A percentile compares a stretch with the other conserved stretches of the same genome.
Conservation (phyloP, 2,113 vertebrate species). For the Murina feae region DNA sequence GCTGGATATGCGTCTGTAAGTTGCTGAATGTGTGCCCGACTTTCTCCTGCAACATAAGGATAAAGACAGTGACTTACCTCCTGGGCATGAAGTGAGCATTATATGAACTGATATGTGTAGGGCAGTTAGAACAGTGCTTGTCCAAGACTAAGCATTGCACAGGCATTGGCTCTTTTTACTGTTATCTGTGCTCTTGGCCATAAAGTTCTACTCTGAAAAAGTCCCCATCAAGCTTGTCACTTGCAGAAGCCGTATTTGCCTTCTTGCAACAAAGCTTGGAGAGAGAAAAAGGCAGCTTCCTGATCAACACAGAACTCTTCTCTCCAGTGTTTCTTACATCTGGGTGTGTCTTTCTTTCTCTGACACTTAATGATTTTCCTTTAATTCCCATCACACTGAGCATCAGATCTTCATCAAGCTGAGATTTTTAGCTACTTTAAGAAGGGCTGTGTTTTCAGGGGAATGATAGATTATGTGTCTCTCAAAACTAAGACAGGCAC, state of each 20-base stretch:
- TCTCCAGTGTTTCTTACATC: not conserved
- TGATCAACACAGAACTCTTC: not conserved
- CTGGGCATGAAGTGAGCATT: not conserved
- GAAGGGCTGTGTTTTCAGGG: not conserved
- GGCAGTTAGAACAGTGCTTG: not conserved
- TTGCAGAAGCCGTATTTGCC: not conserved
- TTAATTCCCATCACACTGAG: not conserved
- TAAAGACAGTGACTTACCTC: not conserved
- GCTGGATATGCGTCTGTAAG: not conserved
- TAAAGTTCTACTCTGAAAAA: not conserved
- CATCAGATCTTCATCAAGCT: not conserved
- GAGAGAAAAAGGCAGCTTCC: not conserved
- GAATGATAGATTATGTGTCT: not conserved
- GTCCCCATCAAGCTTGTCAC: not conserved
- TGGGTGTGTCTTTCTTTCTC: not conserved
- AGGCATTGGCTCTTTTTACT: not conserved
- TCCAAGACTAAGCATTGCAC: not conserved
- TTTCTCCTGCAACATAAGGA: not conserved
- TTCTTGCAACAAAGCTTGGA: not conserved
- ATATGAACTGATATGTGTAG: accelerated
- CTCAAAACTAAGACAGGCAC: not conserved
- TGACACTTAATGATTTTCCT: not conserved
- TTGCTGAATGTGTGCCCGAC: not conserved
- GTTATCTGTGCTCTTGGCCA: not conserved
- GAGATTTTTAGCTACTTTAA: not conserved